A percentile compares a stretch with the other conserved stretches of the same genome.
These are phyloP conservation scores for Pyrrhosoma nymphula DNA, from an alignment of 2,888 invertebrate species.

Conservation along the genomic window DNA sequence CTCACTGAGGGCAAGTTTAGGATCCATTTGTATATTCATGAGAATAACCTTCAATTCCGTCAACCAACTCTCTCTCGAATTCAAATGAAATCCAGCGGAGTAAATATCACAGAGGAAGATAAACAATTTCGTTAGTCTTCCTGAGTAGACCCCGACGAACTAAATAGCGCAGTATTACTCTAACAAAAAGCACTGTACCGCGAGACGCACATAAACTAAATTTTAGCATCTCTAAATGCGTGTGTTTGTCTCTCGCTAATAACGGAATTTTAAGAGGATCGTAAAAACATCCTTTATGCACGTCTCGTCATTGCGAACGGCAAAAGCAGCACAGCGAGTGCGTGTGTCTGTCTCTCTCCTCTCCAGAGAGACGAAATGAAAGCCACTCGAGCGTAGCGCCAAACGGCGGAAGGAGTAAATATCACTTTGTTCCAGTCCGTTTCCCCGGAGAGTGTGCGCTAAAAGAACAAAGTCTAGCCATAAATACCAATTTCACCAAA, in stretches of 20 bases:
- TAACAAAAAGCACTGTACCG: no score
- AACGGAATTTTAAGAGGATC: background rate
- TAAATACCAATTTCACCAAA: conserved; percentile 59
- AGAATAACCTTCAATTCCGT: no score
- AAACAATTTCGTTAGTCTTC: no score
- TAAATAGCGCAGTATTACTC: no score
- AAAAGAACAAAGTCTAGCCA: conserved; percentile 50
- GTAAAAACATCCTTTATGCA: background rate
- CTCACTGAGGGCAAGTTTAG: no score
- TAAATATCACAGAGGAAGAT: no score
- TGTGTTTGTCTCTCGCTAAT: background rate
- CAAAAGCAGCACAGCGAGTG: background rate
- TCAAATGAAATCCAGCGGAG: no score
- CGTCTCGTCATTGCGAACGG: background rate
- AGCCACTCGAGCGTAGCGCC: background rate
- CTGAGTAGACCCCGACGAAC: no score
- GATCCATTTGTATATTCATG: no score
- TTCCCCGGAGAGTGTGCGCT: background rate
- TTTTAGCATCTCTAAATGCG: no score
- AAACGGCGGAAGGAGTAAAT: conserved; percentile 31
- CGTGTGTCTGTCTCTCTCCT: background rate
- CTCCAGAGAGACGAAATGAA: background rate
- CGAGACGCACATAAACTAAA: no score
- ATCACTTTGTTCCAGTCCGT: conserved; percentile 39
- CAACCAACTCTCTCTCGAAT: no score